These are phyloP conservation scores for Takifugu bimaculatus DNA, from an alignment of 2,113 vertebrate species.

Conservation along the genomic window DNA sequence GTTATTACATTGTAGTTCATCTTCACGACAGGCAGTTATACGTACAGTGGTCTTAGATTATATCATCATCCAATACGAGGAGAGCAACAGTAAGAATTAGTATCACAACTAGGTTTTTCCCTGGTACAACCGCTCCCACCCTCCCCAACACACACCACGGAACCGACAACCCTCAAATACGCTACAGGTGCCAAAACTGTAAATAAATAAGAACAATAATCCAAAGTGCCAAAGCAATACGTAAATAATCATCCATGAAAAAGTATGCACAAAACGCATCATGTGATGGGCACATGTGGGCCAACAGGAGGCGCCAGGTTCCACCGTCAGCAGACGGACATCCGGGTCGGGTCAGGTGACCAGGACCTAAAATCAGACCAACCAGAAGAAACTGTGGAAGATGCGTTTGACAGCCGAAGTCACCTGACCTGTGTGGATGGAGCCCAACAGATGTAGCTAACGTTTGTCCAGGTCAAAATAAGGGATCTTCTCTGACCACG, in stretches of 20 bases:
- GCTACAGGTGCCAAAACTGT: conserved; percentile 39
- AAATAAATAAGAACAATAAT: conserved; percentile 52
- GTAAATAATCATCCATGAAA: conserved; percentile 38
- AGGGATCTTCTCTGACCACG: too few species aligned
- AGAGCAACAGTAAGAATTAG: conserved; percentile 64
- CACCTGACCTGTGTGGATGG: not conserved
- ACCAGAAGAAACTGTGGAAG: not conserved
- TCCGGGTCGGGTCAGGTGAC: conserved; percentile 10
- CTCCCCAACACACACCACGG: conserved; percentile 19
- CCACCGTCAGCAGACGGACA: conserved; percentile 13
- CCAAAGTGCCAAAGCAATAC: conserved; percentile 40
- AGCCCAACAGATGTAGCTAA: not conserved
- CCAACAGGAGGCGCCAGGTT: conserved; percentile 41
- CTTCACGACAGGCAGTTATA: conserved; percentile 68
- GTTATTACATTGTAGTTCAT: conserved; percentile 64
- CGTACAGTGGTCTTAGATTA: conserved; percentile 63
- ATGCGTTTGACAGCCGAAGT: not conserved
- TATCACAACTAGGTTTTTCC: conserved; percentile 52
- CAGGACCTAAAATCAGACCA: not conserved
- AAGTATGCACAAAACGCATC: conserved; percentile 17
- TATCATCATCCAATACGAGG: conserved; percentile 59
- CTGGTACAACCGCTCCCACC: not conserved
- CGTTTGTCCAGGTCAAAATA: too few species aligned
- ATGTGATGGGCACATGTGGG: conserved; percentile 30
- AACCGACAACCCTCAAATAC: conserved; percentile 31